Conservation (phyloP, 2,797 vertebrate species). For the Anisognathus igniventris region DNA sequence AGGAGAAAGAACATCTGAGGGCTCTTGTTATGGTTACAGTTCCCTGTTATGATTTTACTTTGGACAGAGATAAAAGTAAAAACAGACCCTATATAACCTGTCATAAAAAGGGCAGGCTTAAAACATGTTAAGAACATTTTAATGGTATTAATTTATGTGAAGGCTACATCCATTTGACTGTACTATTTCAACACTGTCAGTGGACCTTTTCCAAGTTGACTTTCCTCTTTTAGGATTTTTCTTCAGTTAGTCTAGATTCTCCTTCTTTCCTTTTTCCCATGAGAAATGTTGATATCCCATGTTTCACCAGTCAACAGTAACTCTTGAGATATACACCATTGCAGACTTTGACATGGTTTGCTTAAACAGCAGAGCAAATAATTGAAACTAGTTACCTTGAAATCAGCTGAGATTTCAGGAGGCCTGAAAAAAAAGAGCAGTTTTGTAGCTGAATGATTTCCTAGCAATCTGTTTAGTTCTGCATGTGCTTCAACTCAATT, state of each 20-base stretch:
- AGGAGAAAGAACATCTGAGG: not conserved
- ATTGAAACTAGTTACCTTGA: slow-evolving; percentile 52
- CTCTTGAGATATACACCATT: not conserved
- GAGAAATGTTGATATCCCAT: not conserved
- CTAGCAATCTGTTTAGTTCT: slow-evolving; percentile 67
- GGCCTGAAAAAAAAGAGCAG: slow-evolving; percentile 27
- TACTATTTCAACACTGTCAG: not conserved
- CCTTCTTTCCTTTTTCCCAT: not conserved
- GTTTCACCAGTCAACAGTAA: not conserved
- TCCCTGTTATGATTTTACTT: not conserved
- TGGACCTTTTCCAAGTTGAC: not conserved
- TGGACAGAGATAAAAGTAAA: not conserved
- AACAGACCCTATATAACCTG: not conserved
- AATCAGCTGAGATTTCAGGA: slow-evolving; percentile 60
- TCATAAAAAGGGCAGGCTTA: not conserved
- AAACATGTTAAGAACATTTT: not conserved
- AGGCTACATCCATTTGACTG: not conserved
- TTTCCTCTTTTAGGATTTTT: not conserved
- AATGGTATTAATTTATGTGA: not conserved
- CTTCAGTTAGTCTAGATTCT: not conserved
- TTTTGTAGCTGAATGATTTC: slow-evolving; percentile 63
- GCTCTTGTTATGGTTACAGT: not conserved
- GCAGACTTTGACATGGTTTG: not conserved
- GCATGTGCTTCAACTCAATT: slow-evolving; percentile 62
- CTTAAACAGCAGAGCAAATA: slow-evolving; percentile 50